Evolutionary conservation across 2,113 vertebrate genomes (phyloP).

Genomic region (Cyanoramphus novaezelandiae): DNA sequence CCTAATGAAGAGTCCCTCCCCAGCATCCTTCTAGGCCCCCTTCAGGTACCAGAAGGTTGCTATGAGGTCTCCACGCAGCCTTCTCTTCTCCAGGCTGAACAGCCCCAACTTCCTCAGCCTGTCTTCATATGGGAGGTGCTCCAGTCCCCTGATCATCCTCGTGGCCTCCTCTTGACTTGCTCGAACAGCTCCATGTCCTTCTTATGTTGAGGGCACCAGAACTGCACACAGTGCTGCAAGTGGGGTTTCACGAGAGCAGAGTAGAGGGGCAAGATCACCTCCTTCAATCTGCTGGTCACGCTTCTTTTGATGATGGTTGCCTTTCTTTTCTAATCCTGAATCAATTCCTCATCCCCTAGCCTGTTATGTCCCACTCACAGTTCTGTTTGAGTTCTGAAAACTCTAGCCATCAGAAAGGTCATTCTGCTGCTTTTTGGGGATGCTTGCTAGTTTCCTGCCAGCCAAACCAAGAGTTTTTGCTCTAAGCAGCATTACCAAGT

Average conservation of each 20-base stretch:
- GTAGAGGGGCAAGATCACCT: not conserved
- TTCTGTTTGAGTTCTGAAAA: not conserved
- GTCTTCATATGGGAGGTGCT: too few species aligned
- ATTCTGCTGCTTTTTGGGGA: not conserved
- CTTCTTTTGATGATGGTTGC: not conserved
- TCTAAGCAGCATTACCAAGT: not conserved
- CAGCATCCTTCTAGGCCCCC: too few species aligned
- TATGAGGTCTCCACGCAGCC: too few species aligned
- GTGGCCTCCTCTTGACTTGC: too few species aligned
- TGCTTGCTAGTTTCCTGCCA: not conserved
- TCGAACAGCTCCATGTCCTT: not conserved
- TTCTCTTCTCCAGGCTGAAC: too few species aligned
- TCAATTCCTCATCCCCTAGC: not conserved
- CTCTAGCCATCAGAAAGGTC: not conserved
- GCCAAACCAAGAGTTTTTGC: not conserved
- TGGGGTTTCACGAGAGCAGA: not conserved
- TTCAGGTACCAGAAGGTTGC: too few species aligned
- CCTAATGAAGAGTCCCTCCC: too few species aligned
- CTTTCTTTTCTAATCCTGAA: not conserved
- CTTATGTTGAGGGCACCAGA: not conserved
- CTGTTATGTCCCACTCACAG: not conserved
- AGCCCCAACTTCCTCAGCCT: too few species aligned
- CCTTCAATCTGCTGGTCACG: not conserved
- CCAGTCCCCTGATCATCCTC: too few species aligned
- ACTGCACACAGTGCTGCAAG: not conserved